A percentile compares a stretch with the other conserved stretches of the same genome.
Evolutionary conservation across 2,797 vertebrate genomes (phyloP).

Genomic region (Falco columbarius): DNA sequence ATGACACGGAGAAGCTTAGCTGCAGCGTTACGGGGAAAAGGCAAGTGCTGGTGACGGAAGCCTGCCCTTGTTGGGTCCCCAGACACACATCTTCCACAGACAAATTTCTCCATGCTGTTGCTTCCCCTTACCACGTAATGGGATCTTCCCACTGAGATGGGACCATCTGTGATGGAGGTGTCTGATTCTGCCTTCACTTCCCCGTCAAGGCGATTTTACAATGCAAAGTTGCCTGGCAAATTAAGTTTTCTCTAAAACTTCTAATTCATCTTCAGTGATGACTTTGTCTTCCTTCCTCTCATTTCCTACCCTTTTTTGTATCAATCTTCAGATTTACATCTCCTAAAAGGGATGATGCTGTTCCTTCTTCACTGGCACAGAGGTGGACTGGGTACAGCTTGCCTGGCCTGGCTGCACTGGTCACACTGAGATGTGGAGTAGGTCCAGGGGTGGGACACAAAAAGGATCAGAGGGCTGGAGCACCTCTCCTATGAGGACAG

Average conservation of each 20-base stretch:
- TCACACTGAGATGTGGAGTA: background rate
- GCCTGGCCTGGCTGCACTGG: background rate
- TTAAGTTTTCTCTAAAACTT: background rate
- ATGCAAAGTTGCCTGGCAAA: background rate
- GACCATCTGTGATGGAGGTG: background rate
- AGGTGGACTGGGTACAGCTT: background rate
- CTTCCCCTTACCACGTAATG: background rate
- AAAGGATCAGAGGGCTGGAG: background rate
- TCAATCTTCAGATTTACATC: background rate
- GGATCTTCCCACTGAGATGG: background rate
- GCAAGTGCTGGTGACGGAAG: background rate
- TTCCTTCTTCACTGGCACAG: background rate
- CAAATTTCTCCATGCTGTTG: background rate
- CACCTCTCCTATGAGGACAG: background rate
- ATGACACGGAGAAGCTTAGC: background rate
- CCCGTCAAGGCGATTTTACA: rapidly evolving
- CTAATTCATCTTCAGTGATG: background rate
- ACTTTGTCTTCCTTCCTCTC: background rate
- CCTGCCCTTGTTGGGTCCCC: background rate
- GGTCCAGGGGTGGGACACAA: background rate
- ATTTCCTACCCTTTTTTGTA: background rate
- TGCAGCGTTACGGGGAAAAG: background rate
- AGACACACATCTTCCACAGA: background rate
- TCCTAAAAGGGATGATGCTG: background rate
- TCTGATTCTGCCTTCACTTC: background rate